phyloP scores from a whole-genome alignment of 2,888 invertebrate genomes.

The Mythimna loreyi region DNA sequence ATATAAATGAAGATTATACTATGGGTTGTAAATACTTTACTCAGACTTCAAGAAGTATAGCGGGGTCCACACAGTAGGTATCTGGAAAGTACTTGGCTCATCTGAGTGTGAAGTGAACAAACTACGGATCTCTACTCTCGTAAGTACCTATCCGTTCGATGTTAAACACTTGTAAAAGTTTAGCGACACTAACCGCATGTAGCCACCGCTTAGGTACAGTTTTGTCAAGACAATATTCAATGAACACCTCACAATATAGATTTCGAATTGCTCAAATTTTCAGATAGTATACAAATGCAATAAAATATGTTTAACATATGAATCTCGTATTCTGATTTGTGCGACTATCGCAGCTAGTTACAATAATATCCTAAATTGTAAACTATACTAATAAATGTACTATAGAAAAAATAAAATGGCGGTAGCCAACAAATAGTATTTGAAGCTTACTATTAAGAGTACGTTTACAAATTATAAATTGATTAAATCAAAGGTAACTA shows the following conservation, averaged over 20 bases:
- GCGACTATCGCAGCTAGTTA: conserved; percentile 77
- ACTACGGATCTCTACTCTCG: conserved; percentile 5
- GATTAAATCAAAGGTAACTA: conserved; percentile 66
- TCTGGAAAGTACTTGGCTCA: conserved; percentile 26
- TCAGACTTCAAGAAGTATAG: conserved; percentile 75
- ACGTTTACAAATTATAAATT: conserved; percentile 64
- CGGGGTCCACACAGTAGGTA: conserved; percentile 55
- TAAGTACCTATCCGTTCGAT: neutral
- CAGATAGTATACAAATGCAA: conserved; percentile 42
- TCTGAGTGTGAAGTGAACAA: conserved; percentile 17
- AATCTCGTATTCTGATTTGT: conserved; percentile 65
- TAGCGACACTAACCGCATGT: conserved; percentile 22
- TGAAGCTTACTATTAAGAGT: conserved; percentile 71
- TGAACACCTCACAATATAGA: conserved; percentile 50
- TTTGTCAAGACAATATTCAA: conserved; percentile 81
- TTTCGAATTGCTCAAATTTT: conserved; percentile 9
- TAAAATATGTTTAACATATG: conserved; percentile 30
- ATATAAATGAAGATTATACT: conserved; percentile 64
- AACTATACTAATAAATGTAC: conserved; percentile 77
- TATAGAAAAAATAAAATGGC: conserved; percentile 67
- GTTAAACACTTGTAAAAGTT: neutral
- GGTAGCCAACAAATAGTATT: conserved; percentile 75
- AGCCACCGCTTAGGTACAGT: conserved; percentile 66
- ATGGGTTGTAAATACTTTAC: conserved; percentile 73
- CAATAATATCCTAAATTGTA: conserved; percentile 76